Evolutionary conservation across 1,140 invertebrate species (phyloP), one percentile per base, ranked within the genome.

Genomic region (Diuraphis noxia): DNA sequence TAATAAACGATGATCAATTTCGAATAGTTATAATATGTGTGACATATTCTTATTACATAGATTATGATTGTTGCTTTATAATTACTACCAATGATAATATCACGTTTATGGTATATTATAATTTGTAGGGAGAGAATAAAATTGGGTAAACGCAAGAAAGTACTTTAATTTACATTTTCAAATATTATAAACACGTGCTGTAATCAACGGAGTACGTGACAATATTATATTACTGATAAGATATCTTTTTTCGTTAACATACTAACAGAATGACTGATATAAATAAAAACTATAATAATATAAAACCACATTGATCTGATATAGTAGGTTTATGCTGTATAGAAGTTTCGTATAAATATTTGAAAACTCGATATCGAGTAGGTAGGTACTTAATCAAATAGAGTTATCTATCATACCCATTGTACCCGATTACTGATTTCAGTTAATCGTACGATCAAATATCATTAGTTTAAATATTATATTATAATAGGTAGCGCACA

Each of bases 131-230:
- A 38, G 85, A 52, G 23, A 49, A n/a, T n/a, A n/a, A n/a, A n/a
- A 49, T 49, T 72, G 13, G 56, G n/a, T 5, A 46, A 21, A 1
- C 21, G 13, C 34, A 36, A 86, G n/a, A 49, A 86, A 86, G 8
- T 36, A n/a, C 19, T 86, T 38, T 52, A 86, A 52, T 38, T 86
- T 52, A 49, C 2, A 46, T 46, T 49, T 86, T 52, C 9, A 52
- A 72, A 72, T 72, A n/a, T n/a, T 17, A 52, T 86, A 38, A 52
- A 17, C 46, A 7, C 21, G 19, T 25, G 79, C 36, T 19, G 10
- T 86, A 38, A 86, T 86, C 85, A 36, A 13, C 36, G 9, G 85
- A 52, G 34, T 52, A 86, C 85, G 85, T 86, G 85, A 86, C 85
- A 86, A 43, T 86, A 72, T 72, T 72, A 36, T 86, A 52, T 86